A percentile compares a stretch with the other conserved stretches of the same genome.
Conservation (phyloP, 2,888 invertebrate genomes). For the Germaria angustata region DNA sequence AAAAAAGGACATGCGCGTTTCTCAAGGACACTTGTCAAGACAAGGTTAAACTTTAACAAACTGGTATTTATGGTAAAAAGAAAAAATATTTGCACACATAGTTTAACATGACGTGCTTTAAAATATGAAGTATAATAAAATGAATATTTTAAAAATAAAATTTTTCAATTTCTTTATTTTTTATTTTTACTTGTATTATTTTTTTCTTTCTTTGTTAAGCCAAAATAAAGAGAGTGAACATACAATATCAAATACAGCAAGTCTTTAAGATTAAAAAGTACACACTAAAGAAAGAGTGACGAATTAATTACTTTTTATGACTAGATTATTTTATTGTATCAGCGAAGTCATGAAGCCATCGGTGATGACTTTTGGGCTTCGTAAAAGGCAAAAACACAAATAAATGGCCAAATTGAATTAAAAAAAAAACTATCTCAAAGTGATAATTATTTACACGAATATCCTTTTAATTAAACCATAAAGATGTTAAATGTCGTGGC, state of each 20-base stretch:
- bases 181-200: neutral
- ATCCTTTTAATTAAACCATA: constrained; percentile 78
- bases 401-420: neutral
- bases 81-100: constrained; percentile 6
- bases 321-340: constrained; percentile 34
- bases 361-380: constrained; percentile 17
- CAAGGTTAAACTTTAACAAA: constrained; percentile 37
- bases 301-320: constrained; percentile 64
- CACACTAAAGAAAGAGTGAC: constrained; percentile 38
- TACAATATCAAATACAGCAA: constrained; percentile 64
- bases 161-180: constrained; percentile 4
- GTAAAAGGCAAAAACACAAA: neutral
- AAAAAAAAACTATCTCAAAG: constrained; percentile 48
- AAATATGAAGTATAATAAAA: neutral
- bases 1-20: constrained; percentile 60
- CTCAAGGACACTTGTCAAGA: constrained; percentile 65
- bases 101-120: constrained; percentile 20
- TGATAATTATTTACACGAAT: constrained; percentile 73
- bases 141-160: neutral
- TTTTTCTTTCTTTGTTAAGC: no score
- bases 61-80: constrained; percentile 34
- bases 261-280: constrained; percentile 75
- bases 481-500: constrained; percentile 62
- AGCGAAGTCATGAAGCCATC: neutral
- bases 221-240: neutral